Evolutionary conservation across 2,113 vertebrate genomes (phyloP).

Genomic region (Ptyas mucosa): DNA sequence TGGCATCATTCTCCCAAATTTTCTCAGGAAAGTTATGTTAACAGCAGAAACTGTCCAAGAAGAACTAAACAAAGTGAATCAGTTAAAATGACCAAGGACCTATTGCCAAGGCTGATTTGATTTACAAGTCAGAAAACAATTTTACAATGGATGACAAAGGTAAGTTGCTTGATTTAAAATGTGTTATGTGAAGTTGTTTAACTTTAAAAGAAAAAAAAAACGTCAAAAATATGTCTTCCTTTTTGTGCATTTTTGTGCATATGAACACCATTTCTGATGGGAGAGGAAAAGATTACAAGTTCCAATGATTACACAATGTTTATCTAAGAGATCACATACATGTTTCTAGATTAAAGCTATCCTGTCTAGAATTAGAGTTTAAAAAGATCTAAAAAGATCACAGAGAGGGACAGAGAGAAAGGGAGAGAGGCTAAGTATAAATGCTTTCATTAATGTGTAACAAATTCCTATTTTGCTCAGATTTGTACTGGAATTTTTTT

Average conservation of each 20-base stretch:
- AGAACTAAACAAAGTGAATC: constrained; percentile 16
- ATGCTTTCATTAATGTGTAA: background rate
- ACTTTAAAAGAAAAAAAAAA: background rate
- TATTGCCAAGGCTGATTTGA: background rate
- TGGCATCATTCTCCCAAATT: background rate
- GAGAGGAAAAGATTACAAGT: background rate
- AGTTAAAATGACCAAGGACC: background rate
- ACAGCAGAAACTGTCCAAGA: constrained; percentile 9
- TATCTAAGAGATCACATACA: background rate
- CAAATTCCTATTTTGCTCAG: background rate
- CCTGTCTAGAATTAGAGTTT: background rate
- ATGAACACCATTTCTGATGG: background rate
- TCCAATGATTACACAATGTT: background rate
- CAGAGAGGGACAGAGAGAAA: no score
- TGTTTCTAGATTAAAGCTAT: background rate
- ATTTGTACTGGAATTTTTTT: background rate
- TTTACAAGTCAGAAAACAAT: constrained; percentile 33
- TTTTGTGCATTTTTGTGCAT: background rate
- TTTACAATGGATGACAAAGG: constrained; percentile 14
- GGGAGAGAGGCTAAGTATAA: background rate
- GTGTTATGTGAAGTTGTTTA: constrained; percentile 48
- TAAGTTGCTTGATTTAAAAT: constrained; percentile 15
- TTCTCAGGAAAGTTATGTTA: background rate
- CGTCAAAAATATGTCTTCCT: background rate
- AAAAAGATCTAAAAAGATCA: background rate